These are phyloP conservation scores for Sminthurides bifidus DNA, from an alignment of 1,140 invertebrate genomes.

Conservation along the genomic window DNA sequence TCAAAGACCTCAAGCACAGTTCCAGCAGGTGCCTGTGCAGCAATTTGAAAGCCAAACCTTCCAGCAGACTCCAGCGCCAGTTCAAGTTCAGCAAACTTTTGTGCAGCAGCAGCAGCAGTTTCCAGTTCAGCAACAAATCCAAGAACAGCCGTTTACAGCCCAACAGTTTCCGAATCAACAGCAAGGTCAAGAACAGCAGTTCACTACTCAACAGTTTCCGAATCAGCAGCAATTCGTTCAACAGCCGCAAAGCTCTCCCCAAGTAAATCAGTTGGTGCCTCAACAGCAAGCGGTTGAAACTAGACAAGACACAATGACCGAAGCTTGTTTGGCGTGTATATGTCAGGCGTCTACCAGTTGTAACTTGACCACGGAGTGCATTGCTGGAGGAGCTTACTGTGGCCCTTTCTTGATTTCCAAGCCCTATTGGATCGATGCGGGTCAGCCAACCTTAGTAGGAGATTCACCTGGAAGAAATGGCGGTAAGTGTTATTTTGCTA, in stretches of 20 bases:
- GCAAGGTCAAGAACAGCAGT: background rate
- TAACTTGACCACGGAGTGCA: constrained; percentile 26
- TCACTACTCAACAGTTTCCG: background rate
- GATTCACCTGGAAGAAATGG: constrained; percentile 21
- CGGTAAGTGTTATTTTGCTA: constrained; percentile 16
- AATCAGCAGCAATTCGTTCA: background rate
- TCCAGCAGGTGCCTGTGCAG: too few species aligned
- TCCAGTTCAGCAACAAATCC: background rate
- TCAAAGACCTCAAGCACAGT: too few species aligned
- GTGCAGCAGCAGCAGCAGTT: background rate
- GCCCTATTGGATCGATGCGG: constrained; percentile 29
- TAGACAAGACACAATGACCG: constrained; percentile 15
- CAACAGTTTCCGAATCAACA: background rate
- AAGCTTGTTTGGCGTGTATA: constrained; percentile 28
- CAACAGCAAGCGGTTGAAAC: background rate
- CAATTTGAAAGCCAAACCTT: too few species aligned
- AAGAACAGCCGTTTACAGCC: background rate
- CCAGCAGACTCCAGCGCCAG: background rate
- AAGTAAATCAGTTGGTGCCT: background rate
- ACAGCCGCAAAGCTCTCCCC: background rate
- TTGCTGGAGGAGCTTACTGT: constrained; percentile 23
- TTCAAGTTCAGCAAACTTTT: background rate
- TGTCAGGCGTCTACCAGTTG: constrained; percentile 28
- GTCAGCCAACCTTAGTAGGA: constrained; percentile 17
- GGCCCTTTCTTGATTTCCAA: constrained; percentile 28